A percentile compares a stretch with the other conserved stretches of the same genome.
Conservation (phyloP, 2,113 vertebrate species). For the Xiphophorus couchianus region DNA sequence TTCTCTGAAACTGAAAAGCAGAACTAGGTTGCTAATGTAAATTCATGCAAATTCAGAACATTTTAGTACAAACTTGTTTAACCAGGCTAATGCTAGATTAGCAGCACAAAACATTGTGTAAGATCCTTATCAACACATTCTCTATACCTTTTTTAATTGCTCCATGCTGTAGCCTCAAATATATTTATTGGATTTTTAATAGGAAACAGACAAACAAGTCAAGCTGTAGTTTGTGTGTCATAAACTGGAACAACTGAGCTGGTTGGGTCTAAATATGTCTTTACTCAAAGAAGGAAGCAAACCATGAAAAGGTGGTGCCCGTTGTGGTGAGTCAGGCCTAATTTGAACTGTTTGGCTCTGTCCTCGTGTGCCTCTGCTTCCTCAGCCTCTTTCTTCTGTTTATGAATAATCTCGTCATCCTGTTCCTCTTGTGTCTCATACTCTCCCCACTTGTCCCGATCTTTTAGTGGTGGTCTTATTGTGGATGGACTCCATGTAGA, state of each 20-base stretch:
- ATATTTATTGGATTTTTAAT: not conserved
- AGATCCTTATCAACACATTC: not conserved
- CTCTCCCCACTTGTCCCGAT: slow-evolving; percentile 4
- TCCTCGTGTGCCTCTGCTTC: slow-evolving; percentile 27
- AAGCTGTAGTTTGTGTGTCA: not conserved
- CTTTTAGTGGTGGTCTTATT: not conserved
- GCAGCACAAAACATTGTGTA: not conserved
- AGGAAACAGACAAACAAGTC: not conserved
- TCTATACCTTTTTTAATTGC: not conserved
- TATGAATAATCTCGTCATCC: slow-evolving; percentile 15
- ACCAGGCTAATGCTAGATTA: not conserved
- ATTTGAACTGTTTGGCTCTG: slow-evolving; percentile 24
- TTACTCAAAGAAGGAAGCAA: not conserved
- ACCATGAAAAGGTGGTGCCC: not conserved
- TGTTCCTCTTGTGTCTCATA: not conserved
- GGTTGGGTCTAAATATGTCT: not conserved
- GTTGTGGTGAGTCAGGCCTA: not conserved
- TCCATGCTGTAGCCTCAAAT: not conserved
- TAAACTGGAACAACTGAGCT: not conserved
- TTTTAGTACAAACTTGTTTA: not conserved
- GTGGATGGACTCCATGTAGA: not conserved
- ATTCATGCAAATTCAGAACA: not conserved
- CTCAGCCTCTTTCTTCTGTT: slow-evolving; percentile 24
- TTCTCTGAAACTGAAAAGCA: not conserved
- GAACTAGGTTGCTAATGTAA: not conserved